These are phyloP conservation scores for Chascanopsetta lugubris DNA, from an alignment of 2,113 vertebrate species.

Conservation along the genomic window DNA sequence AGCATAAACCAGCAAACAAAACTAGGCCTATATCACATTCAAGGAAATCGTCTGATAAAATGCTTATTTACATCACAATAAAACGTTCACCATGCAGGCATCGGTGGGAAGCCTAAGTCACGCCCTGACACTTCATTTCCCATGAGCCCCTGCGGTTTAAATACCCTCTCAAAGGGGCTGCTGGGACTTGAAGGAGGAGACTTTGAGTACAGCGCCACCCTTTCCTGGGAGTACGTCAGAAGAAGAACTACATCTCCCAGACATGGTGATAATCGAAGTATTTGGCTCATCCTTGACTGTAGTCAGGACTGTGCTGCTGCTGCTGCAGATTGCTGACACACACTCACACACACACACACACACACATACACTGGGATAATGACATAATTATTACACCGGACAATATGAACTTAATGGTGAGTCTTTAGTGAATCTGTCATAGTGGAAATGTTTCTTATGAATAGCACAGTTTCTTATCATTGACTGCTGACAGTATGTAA, in stretches of 20 bases:
- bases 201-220: rapidly evolving
- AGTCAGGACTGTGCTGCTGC: constrained; percentile 42
- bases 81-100: no score
- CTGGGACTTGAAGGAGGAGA: constrained; percentile 61
- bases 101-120: no score
- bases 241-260: constrained; percentile 72
- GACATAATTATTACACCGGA: constrained; percentile 30
- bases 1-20: no score
- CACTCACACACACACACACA: no score
- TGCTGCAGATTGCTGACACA: constrained; percentile 46
- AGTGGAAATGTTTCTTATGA: not conserved
- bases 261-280: not conserved
- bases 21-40: no score
- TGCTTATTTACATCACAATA: no score
- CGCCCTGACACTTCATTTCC: constrained; percentile 69
- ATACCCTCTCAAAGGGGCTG: constrained; percentile 39
- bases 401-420: constrained; percentile 46
- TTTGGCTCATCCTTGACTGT: constrained; percentile 50
- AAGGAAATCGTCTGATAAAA: no score
- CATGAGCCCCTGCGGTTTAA: constrained; percentile 48
- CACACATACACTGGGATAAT: constrained; percentile 42
- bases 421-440: constrained; percentile 18
- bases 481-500: not conserved
- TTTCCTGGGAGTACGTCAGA: no score
- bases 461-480: not conserved